Percentiles rank a stretch among this genome's conserved stretches.
Evolutionary conservation across 1,140 invertebrate genomes (phyloP).

Genomic region (Drosophila grimshawi): DNA sequence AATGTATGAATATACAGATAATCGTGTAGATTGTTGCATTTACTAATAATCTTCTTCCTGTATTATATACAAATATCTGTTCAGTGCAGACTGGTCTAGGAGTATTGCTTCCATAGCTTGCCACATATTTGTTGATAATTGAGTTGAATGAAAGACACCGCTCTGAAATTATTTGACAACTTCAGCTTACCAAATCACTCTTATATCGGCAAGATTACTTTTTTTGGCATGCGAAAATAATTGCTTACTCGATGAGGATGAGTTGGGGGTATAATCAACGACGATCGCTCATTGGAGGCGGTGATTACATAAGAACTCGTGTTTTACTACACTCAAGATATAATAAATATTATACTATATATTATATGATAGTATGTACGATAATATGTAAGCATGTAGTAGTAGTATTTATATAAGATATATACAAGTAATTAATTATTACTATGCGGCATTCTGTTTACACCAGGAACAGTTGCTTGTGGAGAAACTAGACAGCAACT

Average conservation of each 20-base stretch:
- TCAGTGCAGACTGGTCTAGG: too few relatives aligned
- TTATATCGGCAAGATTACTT: background rate
- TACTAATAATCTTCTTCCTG: too few relatives aligned
- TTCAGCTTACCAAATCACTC: background rate
- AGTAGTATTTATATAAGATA: conserved; percentile 2
- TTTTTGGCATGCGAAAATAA: background rate
- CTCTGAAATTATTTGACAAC: background rate
- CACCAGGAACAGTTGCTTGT: background rate
- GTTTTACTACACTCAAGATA: background rate
- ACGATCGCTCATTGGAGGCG: background rate
- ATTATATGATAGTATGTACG: background rate
- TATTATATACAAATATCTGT: too few relatives aligned
- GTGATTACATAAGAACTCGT: background rate
- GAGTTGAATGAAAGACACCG: too few relatives aligned
- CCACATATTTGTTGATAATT: too few relatives aligned
- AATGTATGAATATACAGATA: too few relatives aligned
- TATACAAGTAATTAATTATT: background rate
- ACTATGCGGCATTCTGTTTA: background rate
- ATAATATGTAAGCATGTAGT: background rate
- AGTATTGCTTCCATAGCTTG: too few relatives aligned
- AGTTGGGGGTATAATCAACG: background rate
- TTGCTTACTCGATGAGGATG: background rate
- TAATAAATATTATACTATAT: background rate
- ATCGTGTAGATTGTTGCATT: too few relatives aligned
- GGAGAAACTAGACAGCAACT: background rate